These are phyloP conservation scores for Mesorhabditis sp. DNA, from an alignment of 2,888 invertebrate species.

Conservation along the genomic window DNA sequence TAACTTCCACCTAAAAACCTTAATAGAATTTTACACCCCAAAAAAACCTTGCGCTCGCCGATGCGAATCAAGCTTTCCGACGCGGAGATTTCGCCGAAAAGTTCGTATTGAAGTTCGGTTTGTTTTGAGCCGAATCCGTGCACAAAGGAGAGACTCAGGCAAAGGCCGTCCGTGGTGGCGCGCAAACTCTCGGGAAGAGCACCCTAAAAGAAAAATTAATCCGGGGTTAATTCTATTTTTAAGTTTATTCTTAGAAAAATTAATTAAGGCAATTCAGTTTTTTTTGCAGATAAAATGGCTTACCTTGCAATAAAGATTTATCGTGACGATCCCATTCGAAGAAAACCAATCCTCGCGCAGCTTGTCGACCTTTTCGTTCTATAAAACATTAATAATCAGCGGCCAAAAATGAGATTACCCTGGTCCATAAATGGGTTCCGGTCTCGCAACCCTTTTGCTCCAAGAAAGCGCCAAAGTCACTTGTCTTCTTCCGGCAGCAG, in stretches of 20 bases:
- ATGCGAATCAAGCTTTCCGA: constrained; percentile 41
- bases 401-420: constrained; percentile 59
- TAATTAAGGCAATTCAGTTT: background rate
- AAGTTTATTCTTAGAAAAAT: background rate
- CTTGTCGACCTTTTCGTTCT: constrained; percentile 50
- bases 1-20: constrained; percentile 39
- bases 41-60: constrained; percentile 45
- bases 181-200: constrained; percentile 75
- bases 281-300: background rate
- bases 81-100: constrained; percentile 50
- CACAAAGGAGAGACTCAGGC: constrained; percentile 33
- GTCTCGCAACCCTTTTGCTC: constrained; percentile 83
- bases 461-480: constrained; percentile 87
- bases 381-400: constrained; percentile 9
- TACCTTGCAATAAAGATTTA: constrained; percentile 52
- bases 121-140: constrained; percentile 50
- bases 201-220: constrained; percentile 64
- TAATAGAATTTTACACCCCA: background rate
- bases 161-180: constrained; percentile 79
- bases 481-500: constrained; percentile 86
- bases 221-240: background rate
- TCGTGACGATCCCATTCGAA: constrained; percentile 42
- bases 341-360: constrained; percentile 55
- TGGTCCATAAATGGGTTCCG: constrained; percentile 81
- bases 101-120: constrained; percentile 39